Evolutionary conservation across 2,797 vertebrate species (phyloP).

Genomic region (Sciaenops ocellatus): DNA sequence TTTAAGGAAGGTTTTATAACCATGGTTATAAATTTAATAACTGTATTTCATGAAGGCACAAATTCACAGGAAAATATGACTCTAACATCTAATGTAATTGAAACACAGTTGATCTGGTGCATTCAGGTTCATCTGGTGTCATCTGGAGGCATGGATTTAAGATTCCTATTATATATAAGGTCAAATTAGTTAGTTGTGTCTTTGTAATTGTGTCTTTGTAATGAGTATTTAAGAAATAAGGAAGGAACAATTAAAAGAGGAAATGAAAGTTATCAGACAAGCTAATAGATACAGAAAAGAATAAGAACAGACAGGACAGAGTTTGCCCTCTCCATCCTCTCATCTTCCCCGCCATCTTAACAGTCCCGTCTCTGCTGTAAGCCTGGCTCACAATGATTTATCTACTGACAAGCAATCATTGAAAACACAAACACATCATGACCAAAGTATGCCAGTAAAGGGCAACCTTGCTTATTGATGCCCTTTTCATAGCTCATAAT

Average conservation of each 20-base stretch:
- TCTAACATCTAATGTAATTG: conserved; percentile 1
- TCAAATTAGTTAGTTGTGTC: neutral
- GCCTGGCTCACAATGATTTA: conserved; percentile 52
- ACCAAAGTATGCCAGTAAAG: conserved; percentile 66
- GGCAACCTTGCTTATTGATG: conserved; percentile 65
- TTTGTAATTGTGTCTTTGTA: neutral
- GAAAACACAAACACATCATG: conserved; percentile 76
- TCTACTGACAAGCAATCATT: conserved; percentile 75
- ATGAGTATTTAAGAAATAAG: neutral
- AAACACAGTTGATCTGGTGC: conserved; percentile 10
- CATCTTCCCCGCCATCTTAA: conserved; percentile 44
- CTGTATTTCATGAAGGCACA: conserved; percentile 23
- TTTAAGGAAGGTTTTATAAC: conserved; percentile 36
- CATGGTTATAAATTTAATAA: conserved; percentile 21
- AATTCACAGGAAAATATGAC: neutral
- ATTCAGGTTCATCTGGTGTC: conserved; percentile 10
- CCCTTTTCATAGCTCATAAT: conserved; percentile 67
- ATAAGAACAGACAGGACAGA: conserved; percentile 10
- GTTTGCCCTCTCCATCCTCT: conserved; percentile 29
- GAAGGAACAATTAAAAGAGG: neutral
- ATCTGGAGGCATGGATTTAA: neutral
- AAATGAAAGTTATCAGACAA: conserved; percentile 8
- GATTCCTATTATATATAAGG: neutral
- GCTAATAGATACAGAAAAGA: neutral
- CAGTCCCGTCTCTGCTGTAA: conserved; percentile 44